Evolutionary conservation across 2,113 vertebrate genomes (phyloP).

Genomic region (Setophaga petechia): DNA sequence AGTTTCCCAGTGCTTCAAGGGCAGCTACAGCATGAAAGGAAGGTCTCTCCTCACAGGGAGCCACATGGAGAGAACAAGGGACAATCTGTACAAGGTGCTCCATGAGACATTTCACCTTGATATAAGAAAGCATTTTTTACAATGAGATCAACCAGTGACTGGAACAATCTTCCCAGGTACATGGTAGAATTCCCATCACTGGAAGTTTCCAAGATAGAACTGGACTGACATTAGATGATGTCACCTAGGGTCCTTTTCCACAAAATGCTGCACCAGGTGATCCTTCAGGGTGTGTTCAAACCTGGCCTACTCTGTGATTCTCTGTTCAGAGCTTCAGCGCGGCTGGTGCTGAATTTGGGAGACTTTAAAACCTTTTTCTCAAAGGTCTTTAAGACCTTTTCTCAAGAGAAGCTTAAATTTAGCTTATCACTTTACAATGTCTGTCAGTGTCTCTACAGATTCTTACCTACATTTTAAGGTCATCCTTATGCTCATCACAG

Average conservation of each 20-base stretch:
- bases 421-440: neutral
- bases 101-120: neutral
- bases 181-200: neutral
- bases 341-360: neutral
- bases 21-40: neutral
- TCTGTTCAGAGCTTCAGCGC: neutral
- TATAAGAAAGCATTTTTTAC: neutral
- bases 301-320: neutral
- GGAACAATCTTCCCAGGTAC: neutral
- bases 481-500: neutral
- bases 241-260: neutral
- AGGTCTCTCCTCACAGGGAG: neutral
- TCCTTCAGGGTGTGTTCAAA: neutral
- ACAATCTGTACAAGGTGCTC: neutral
- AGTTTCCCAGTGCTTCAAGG: neutral
- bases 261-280: neutral
- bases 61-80: neutral
- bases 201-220: neutral
- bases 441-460: neutral
- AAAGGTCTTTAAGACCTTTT: neutral
- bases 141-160: neutral
- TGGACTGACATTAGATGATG: neutral
- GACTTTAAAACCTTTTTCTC: neutral
- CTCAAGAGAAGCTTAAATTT: neutral
- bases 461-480: neutral